These are phyloP conservation scores for Ceratotherium simum DNA, from an alignment of 2,113 vertebrate genomes.

Conservation along the genomic window DNA sequence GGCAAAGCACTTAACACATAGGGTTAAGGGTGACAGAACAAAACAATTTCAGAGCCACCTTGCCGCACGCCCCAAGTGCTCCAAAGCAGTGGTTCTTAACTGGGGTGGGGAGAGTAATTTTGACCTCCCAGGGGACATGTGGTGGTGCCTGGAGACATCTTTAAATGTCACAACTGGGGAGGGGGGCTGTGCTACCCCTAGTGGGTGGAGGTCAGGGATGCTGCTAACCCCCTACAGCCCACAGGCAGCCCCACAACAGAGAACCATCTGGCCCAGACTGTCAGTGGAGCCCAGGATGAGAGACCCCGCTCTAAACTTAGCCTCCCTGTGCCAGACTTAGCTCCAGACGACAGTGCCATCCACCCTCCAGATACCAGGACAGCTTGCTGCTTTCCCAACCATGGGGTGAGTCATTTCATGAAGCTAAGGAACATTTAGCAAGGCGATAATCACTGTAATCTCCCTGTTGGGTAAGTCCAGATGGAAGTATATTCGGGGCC, in stretches of 20 bases:
- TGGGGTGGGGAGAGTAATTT: neutral
- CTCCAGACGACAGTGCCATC: neutral
- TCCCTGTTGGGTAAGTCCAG: conserved; percentile 42
- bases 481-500: neutral
- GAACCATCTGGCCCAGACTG: neutral
- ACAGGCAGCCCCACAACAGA: neutral
- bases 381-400: neutral
- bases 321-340: neutral
- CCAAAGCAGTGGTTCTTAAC: neutral
- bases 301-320: neutral
- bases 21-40: neutral
- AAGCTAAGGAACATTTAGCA: neutral
- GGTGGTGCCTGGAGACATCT: neutral
- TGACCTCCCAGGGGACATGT: neutral
- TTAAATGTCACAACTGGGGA: neutral
- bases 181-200: neutral
- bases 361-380: neutral
- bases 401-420: conserved; percentile 37
- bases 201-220: neutral
- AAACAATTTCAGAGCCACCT: neutral
- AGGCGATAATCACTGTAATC: neutral
- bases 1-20: neutral
- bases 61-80: neutral
- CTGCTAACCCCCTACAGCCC: neutral
- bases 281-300: neutral